Percentiles rank a stretch among this genome's conserved stretches.
These are phyloP conservation scores for Meles meles DNA, from an alignment of 2,113 vertebrate genomes.

Conservation along the genomic window DNA sequence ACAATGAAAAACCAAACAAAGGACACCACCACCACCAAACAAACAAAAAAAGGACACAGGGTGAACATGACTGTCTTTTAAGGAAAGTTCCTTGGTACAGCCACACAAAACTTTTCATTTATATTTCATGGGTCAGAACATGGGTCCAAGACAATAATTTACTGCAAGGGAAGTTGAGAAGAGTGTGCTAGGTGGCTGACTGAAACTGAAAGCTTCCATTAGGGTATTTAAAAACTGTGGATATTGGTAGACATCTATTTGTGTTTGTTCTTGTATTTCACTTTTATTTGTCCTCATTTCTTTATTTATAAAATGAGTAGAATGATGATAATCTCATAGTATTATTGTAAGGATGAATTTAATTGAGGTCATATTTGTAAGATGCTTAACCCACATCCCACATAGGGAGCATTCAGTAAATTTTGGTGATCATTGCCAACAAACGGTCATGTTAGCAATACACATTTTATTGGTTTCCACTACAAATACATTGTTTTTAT, in stretches of 20 bases:
- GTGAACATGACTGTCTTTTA: neutral
- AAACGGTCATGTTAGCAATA: neutral
- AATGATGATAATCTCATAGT: neutral
- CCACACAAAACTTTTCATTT: neutral
- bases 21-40: neutral
- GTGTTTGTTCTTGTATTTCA: neutral
- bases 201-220: neutral
- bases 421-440: neutral
- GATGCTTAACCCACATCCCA: neutral
- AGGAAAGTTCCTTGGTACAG: neutral
- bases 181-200: neutral
- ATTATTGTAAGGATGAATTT: neutral
- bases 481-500: neutral
- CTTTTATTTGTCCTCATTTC: neutral
- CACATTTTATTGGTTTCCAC: neutral
- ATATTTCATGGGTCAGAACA: neutral
- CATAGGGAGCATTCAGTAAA: neutral
- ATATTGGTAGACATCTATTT: neutral
- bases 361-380: neutral
- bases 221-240: neutral
- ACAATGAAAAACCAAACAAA: neutral
- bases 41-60: neutral
- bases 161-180: neutral
- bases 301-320: neutral
- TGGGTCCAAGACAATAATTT: neutral